Conservation (phyloP, 2,888 invertebrate genomes). For the Protophormia terraenovae region DNA sequence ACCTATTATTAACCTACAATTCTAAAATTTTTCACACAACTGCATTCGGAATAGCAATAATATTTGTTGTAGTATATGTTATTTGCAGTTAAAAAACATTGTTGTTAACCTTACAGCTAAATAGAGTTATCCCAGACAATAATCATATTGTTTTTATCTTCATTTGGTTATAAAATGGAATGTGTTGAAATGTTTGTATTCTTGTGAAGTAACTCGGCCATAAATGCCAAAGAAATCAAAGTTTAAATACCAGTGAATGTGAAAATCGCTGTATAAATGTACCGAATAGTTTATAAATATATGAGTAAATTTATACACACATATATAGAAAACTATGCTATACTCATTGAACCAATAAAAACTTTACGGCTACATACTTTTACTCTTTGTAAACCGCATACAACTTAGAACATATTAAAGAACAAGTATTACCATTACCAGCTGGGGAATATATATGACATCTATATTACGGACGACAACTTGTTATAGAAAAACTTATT, state of each 20-base stretch:
- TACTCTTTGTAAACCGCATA: not conserved
- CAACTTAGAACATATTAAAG: not conserved
- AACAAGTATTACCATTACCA: conserved; percentile 8
- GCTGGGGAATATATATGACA: conserved; percentile 42
- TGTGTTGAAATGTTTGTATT: conserved; percentile 62
- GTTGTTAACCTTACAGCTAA: conserved; percentile 57
- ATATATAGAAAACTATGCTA: not conserved
- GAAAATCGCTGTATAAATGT: not conserved
- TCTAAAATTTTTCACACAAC: not conserved
- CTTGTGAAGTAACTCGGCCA: conserved; percentile 34
- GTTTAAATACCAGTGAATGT: conserved; percentile 58
- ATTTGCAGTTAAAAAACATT: conserved; percentile 40
- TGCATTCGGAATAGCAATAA: conserved; percentile 6
- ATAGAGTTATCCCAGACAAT: conserved; percentile 60
- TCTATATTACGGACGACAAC: conserved; percentile 29
- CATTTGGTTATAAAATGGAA: conserved; percentile 36
- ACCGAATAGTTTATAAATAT: conserved; percentile 32
- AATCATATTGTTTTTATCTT: conserved; percentile 55
- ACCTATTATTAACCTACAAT: not conserved
- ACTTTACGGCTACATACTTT: conserved; percentile 12
- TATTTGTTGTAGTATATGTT: conserved; percentile 27
- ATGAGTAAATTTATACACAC: not conserved
- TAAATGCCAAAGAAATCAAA: conserved; percentile 68
- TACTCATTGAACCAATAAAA: conserved; percentile 65
- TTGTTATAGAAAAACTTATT: conserved; percentile 38